Evolutionary conservation across 2,888 invertebrate genomes (phyloP), one percentile per base, ranked within the genome.

Genomic region (Rhamnusium bicolor): DNA sequence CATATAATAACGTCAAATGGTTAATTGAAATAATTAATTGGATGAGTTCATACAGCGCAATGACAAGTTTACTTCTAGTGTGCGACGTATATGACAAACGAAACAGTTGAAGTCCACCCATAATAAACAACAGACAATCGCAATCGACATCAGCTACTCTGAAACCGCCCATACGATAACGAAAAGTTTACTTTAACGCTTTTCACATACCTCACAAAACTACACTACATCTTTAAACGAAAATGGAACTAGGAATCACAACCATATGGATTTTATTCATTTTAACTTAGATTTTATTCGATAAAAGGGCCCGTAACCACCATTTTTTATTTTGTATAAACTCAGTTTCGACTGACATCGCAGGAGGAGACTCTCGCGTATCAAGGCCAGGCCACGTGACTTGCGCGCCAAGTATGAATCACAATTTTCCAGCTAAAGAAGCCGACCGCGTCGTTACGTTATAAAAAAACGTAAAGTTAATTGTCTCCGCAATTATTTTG

Each of bases 321-420:
- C 86, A 86, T 86, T 85, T 85, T 85, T 85, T 83, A 83, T 84
- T 84, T 80, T 82, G 81, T 79, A 72, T 80, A 75, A 73, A 75
- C 71, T 74, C 74, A 72, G 75, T 75, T 76, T 74, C 75, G 73
- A 82, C 84, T 81, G 79, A 69, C 67, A 71, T 65, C 60, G 69
- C 29, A 74, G 72, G 72, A 69, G 54, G 56, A 71, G 71, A 72
- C 79, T 73, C 68, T 78, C 74, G 53, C 67, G 71, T 77, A 83
- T 83, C 82, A 83, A 84, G 84, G 83, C 73, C 83, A 81, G 71
- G 73, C 79, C 83, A 83, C 82, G 84, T 84, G 83, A 81, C 78
- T 54, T 65, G 77, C 78, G 81, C 84, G 84, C 80, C 81, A 84
- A 81, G 66, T 84, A 83, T 81, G 80, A 84, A 84, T 82, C 76